Percentiles rank a stretch among this genome's conserved stretches.
These are phyloP conservation scores for Pollachius pollachius DNA, from an alignment of 2,113 vertebrate genomes.

Conservation along the genomic window DNA sequence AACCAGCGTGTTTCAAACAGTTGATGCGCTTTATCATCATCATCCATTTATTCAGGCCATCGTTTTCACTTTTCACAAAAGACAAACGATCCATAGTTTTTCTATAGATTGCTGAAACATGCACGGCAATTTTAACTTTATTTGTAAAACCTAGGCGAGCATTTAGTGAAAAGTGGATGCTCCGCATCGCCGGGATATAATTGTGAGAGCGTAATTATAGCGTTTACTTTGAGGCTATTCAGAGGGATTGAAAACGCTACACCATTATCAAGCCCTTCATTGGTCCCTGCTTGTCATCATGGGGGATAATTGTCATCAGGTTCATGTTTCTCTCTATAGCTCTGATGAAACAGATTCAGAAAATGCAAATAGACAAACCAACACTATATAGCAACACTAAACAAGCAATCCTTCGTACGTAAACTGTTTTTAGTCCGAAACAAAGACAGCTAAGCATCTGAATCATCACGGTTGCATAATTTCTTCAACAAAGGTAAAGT, in stretches of 20 bases:
- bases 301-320: slow-evolving; percentile 52
- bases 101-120: slow-evolving; percentile 47
- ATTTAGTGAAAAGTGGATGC: slow-evolving; percentile 40
- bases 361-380: slow-evolving; percentile 32
- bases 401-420: slow-evolving; percentile 11
- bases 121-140: slow-evolving; percentile 57
- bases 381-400: slow-evolving; percentile 4
- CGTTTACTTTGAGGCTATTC: slow-evolving; percentile 59
- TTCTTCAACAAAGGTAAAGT: too few relatives aligned
- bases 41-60: too few relatives aligned
- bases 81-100: slow-evolving; percentile 24
- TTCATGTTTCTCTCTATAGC: slow-evolving; percentile 42
- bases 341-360: slow-evolving; percentile 40
- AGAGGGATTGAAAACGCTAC: slow-evolving; percentile 44
- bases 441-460: too few relatives aligned
- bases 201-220: slow-evolving; percentile 60
- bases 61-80: too few relatives aligned
- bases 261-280: slow-evolving; percentile 47
- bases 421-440: not conserved
- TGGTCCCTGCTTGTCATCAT: slow-evolving; percentile 52
- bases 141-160: slow-evolving; percentile 43
- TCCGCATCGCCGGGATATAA: slow-evolving; percentile 38
- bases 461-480: too few relatives aligned
- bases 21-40: too few relatives aligned
- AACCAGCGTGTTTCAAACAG: too few relatives aligned